Evolutionary conservation across 2,797 vertebrate genomes (phyloP).

Genomic region (Sebastes baramenuke): DNA sequence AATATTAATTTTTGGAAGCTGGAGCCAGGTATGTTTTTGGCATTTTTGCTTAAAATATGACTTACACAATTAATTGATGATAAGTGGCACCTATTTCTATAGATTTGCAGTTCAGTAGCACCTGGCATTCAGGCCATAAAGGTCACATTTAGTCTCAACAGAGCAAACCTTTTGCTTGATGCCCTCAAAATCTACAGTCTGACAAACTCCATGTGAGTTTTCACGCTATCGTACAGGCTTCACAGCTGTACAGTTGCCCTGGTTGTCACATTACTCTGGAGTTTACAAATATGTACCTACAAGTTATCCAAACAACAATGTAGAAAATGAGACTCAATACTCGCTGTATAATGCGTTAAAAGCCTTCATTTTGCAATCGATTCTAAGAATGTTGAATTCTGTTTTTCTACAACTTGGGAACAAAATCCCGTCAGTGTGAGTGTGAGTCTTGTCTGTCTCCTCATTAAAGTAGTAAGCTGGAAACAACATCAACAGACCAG

Average conservation of each 20-base stretch:
- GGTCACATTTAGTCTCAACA: not conserved
- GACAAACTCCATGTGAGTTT: not conserved
- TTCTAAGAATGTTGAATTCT: not conserved
- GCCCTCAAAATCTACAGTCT: not conserved
- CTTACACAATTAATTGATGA: not conserved
- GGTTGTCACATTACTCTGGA: not conserved
- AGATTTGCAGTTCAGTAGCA: not conserved
- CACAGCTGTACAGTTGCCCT: not conserved
- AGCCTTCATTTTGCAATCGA: not conserved
- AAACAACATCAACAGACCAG: constrained; percentile 31
- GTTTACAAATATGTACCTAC: not conserved
- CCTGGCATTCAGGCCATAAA: not conserved
- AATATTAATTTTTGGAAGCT: not conserved
- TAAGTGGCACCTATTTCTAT: not conserved
- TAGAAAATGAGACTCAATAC: too few relatives aligned
- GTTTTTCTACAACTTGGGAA: not conserved
- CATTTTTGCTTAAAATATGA: not conserved
- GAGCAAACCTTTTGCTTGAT: not conserved
- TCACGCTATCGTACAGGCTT: not conserved
- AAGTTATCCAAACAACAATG: not conserved
- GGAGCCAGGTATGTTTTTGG: not conserved
- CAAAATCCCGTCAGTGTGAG: not conserved
- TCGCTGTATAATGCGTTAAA: not conserved
- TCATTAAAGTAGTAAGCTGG: constrained; percentile 37
- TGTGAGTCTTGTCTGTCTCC: not conserved